phyloP scores from a whole-genome alignment of 2,113 vertebrate species.

The Capreolus pygargus region DNA sequence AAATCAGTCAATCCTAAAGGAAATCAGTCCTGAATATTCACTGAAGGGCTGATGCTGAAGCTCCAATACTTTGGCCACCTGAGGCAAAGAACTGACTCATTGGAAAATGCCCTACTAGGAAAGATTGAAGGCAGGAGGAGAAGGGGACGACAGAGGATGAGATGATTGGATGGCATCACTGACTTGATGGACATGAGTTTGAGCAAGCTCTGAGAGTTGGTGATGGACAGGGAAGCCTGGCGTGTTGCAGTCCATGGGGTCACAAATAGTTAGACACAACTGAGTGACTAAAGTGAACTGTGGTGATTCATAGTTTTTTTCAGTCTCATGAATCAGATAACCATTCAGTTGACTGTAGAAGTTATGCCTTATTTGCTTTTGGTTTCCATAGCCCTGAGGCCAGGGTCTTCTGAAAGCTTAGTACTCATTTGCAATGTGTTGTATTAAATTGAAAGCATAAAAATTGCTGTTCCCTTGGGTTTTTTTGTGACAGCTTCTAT shows the following conservation, averaged over 20 bases:
- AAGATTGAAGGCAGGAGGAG: neutral
- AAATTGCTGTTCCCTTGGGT: neutral
- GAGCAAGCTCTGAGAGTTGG: neutral
- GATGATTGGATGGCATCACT: neutral
- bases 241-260: neutral
- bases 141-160: neutral
- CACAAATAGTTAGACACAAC: neutral
- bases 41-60: neutral
- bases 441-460: neutral
- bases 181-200: neutral
- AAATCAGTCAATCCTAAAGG: neutral
- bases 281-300: neutral
- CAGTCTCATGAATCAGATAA: neutral
- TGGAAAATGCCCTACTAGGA: neutral
- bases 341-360: neutral
- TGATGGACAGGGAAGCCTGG: neutral
- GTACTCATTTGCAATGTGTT: neutral
- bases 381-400: neutral
- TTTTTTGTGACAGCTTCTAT: neutral
- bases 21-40: neutral
- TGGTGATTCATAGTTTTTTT: neutral
- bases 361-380: neutral
- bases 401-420: neutral
- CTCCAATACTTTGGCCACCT: neutral
- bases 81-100: neutral